Evolutionary conservation across 2,888 invertebrate genomes (phyloP).

Genomic region (Clitarchus hookeri): DNA sequence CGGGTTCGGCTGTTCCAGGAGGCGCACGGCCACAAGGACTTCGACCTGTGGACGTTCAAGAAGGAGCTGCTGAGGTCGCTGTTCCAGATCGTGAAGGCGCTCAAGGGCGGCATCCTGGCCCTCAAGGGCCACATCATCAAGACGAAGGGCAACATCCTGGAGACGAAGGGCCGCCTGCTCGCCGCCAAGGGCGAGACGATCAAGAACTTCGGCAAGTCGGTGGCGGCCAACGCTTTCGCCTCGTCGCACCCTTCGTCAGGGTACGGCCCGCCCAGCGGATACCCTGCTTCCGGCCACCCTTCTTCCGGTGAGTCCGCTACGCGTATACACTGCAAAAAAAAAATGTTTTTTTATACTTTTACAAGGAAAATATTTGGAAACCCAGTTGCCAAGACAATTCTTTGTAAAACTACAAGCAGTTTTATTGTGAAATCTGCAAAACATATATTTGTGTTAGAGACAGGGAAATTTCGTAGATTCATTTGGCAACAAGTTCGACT

Average conservation of each 20-base stretch:
- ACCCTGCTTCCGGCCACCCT: neutral
- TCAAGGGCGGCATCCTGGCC: conserved; percentile 84
- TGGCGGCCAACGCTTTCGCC: conserved; percentile 73
- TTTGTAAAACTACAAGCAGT: no score
- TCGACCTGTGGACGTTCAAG: conserved; percentile 77
- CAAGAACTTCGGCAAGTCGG: conserved; percentile 76
- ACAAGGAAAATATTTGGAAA: no score
- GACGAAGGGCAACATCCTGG: conserved; percentile 73
- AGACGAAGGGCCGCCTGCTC: conserved; percentile 64
- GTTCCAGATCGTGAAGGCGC: conserved; percentile 85
- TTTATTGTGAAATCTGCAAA: no score
- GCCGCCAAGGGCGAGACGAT: conserved; percentile 78
- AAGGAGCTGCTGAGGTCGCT: conserved; percentile 81
- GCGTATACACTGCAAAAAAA: no score
- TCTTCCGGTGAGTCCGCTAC: neutral
- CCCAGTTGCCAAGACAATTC: no score
- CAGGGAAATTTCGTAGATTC: no score
- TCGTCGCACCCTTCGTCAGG: conserved; percentile 48
- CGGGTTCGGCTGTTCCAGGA: conserved; percentile 36
- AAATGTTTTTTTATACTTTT: no score
- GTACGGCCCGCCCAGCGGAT: neutral
- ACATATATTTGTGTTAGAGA: no score
- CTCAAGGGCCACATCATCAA: conserved; percentile 87
- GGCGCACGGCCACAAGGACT: conserved; percentile 51
- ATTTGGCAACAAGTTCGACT: no score